Evolutionary conservation across 2,797 vertebrate genomes (phyloP), one percentile per base, ranked within the genome.

Genomic region (Sebastes paucispinis): DNA sequence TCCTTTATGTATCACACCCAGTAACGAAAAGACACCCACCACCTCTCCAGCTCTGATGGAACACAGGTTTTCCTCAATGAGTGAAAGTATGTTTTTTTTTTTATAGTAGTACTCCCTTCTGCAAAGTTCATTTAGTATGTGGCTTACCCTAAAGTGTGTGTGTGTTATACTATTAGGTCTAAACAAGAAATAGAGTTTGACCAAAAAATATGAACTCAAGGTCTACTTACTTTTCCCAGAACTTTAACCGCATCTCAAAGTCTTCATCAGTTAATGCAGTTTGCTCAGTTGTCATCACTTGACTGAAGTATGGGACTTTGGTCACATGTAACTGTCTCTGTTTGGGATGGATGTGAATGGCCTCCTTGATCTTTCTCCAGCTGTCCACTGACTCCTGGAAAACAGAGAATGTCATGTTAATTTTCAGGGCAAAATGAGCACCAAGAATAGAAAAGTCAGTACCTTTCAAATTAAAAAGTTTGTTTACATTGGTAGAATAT

Each of bases 1-100:
- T 69, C 34, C 14, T 85, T 78, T n/a, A 74, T 72, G 63, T 82
- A 22, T 31, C 60, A 68, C 25, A 69, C 11, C 29, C 31, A 29
- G 16, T n/a, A 50, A 76, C 60, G 58, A 60, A 77, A 69, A 65
- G 22, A 68, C 14, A n/a, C 73, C 52, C 39, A 25, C 36, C 59
- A 36, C 27, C 7, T 43, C 13, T 25, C 2, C 25, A 32, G 25
- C 58, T 69, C 24, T 59, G 18, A 34, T 50, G 22, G 54, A 54
- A 77, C 69, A 39, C 36, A 39, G 12, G 36, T 6, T 39, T 39
- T 39, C 36, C 13, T 39, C 36, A 39, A 39, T 39, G 36, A 39
- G 36, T 39, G 36, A 39, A 2, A 39, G 36, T 39, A 14, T 39
- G 36, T 39, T 39, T 14, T 39, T 36, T 36, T 32, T 39, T 39